These are phyloP conservation scores for Synanthedon vespiformis DNA, from an alignment of 2,888 invertebrate genomes.

Conservation along the genomic window DNA sequence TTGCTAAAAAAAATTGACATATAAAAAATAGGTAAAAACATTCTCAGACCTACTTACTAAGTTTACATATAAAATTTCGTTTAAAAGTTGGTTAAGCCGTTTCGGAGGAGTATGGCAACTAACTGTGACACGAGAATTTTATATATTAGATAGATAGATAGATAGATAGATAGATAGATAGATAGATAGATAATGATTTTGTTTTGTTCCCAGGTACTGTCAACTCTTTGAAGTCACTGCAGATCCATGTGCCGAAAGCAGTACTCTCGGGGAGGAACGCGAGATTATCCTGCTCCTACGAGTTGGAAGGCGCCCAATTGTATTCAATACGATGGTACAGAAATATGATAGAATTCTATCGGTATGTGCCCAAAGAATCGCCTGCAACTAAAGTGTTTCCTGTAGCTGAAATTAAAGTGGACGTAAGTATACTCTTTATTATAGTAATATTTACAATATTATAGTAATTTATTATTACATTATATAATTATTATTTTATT, in stretches of 20 bases:
- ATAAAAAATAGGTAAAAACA: too few species aligned
- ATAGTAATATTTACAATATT: too few species aligned
- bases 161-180: too few species aligned
- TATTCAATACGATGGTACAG: constrained; percentile 85
- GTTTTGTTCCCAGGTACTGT: constrained; percentile 46
- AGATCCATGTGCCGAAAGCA: constrained; percentile 66
- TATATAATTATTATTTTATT: too few species aligned
- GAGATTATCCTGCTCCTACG: constrained; percentile 67
- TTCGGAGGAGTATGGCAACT: too few species aligned
- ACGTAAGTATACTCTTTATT: constrained; percentile 70
- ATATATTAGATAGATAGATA: too few species aligned
- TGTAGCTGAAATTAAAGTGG: constrained; percentile 77
- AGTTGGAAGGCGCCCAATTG: constrained; percentile 73
- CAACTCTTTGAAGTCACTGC: constrained; percentile 51
- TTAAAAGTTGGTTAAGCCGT: too few species aligned
- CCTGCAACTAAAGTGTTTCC: constrained; percentile 79
- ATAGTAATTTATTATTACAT: too few species aligned
- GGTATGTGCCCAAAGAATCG: constrained; percentile 79
- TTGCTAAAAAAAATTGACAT: too few species aligned
- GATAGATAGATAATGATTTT: not conserved
- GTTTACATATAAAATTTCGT: too few species aligned
- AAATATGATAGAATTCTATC: constrained; percentile 80
- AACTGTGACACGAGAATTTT: too few species aligned
- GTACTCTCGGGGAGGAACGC: constrained; percentile 64
- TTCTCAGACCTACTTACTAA: too few species aligned